Base-by-base conservation (phyloP, 1,140 invertebrate species). In the Atta cephalotes region DNA sequence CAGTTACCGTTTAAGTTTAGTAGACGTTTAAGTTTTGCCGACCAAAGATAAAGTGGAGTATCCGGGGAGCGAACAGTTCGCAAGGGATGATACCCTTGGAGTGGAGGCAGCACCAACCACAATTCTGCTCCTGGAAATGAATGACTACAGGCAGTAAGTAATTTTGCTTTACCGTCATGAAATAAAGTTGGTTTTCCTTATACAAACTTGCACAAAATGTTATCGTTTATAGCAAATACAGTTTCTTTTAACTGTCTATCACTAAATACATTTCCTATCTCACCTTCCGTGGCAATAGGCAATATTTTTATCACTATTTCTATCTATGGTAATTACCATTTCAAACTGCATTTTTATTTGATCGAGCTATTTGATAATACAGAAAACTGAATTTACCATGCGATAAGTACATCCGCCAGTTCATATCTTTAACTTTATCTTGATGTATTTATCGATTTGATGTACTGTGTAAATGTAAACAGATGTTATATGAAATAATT, bases 371-470 rank as follows among this genome's bases (percentile, higher is more conserved):
- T 14, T n/a, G 62, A 51, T 35, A 21, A 66, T 51, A 70, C 49
- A 53, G 63, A 53, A 35, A 79, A 21, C 14, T 25, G 28, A 80
- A 53, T 39, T 53, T 80, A 53, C 68, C 49, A 56, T 25, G 62
- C n/a, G 49, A 80, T 70, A 81, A 81, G n/a, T 18, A 25, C 31
- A 71, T 56, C 12, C 3, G n/a, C 1, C 5, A 65, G 12, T 31
- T 80, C 58, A 14, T 58, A 58, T 70, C 1, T 53, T 68, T 79
- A 31, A 35, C 56, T 58, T 21, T 62, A 60, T 28, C 51, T 49
- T 31, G 60, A 81, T 14, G 14, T 6, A 18, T 81, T 71, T 81
- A 81, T 71, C 39, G 65, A 81, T 81, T 81, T 58, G n/a, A 71
- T 14, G 21, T 25, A 70, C 1, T 39, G n/a, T 35, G 45, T 31